A percentile compares a stretch with the other conserved stretches of the same genome.
Evolutionary conservation across 1,140 invertebrate genomes (phyloP).

Genomic region (Lasioglossum albipes): DNA sequence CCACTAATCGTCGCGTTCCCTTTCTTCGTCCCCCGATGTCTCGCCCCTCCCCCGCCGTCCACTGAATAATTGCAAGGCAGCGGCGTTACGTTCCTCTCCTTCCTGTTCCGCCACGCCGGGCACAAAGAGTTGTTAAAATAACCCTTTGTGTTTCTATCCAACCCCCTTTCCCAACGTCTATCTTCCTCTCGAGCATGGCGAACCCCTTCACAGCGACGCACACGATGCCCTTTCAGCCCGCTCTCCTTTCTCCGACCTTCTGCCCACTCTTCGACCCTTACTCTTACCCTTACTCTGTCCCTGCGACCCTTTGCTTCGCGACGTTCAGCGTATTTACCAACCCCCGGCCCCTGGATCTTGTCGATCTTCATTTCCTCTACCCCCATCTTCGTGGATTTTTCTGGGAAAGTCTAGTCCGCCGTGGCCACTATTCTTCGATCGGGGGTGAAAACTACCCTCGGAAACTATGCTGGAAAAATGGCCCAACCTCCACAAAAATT

Average conservation of each 20-base stretch:
- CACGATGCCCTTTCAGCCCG: neutral
- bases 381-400: too few species aligned
- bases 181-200: conserved; percentile 38
- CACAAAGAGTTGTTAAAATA: conserved; percentile 73
- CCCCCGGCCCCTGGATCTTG: too few species aligned
- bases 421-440: too few species aligned
- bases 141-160: conserved; percentile 64
- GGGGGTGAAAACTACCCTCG: too few species aligned
- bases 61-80: conserved; percentile 70
- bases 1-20: neutral
- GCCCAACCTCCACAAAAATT: too few species aligned
- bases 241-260: neutral
- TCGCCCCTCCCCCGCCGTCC: conserved; percentile 51
- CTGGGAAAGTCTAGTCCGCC: too few species aligned
- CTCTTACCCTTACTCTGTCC: conserved; percentile 43
- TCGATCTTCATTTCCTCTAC: too few species aligned
- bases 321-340: conserved; percentile 38
- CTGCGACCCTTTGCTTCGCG: conserved; percentile 2
- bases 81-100: conserved; percentile 65
- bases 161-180: conserved; percentile 27
- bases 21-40: conserved; percentile 6
- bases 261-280: conserved; percentile 12
- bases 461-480: too few species aligned
- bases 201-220: neutral
- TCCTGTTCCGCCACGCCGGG: conserved; percentile 55